Evolutionary conservation across 1,140 invertebrate species (phyloP).

Genomic region (Drosophila obscura): DNA sequence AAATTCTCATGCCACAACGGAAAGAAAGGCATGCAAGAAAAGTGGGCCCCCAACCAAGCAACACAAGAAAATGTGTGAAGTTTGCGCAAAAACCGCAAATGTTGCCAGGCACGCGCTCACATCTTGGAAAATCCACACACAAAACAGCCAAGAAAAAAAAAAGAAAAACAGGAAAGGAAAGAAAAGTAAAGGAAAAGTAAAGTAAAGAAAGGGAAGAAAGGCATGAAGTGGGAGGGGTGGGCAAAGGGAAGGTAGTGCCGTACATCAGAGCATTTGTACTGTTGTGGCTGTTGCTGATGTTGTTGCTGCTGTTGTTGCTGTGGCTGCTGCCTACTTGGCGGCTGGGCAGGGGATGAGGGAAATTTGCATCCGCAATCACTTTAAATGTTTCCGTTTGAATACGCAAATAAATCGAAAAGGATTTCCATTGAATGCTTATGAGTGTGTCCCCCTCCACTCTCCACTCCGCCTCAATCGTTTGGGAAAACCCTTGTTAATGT

Average conservation of each 20-base stretch:
- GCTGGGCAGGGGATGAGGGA: background rate
- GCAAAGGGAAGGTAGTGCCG: background rate
- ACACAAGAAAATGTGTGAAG: slow-evolving; percentile 79
- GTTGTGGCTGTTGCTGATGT: background rate
- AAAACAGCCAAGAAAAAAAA: slow-evolving; percentile 8
- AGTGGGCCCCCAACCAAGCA: slow-evolving; percentile 12
- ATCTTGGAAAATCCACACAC: slow-evolving; percentile 60
- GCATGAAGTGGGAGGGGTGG: background rate
- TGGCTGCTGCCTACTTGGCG: slow-evolving; percentile 44
- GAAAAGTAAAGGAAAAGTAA: slow-evolving; percentile 12
- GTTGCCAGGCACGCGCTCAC: slow-evolving; percentile 76
- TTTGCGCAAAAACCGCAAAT: slow-evolving; percentile 79
- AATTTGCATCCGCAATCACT: slow-evolving; percentile 83
- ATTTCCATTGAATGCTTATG: slow-evolving; percentile 81
- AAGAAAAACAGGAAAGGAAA: slow-evolving; percentile 9
- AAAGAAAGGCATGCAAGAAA: slow-evolving; percentile 46
- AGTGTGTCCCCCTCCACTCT: slow-evolving; percentile 36
- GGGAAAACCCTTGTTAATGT: slow-evolving; percentile 74
- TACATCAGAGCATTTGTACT: slow-evolving; percentile 53
- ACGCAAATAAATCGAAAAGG: slow-evolving; percentile 83
- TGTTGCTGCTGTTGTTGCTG: background rate
- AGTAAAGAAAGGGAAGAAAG: slow-evolving; percentile 8
- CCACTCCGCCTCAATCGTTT: background rate
- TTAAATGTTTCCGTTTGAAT: slow-evolving; percentile 83
- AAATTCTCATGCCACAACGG: slow-evolving; percentile 72